Percentiles rank a stretch among this genome's conserved stretches.
phyloP scores from a whole-genome alignment of 2,797 vertebrate genomes.

The Darevskia mixta region DNA sequence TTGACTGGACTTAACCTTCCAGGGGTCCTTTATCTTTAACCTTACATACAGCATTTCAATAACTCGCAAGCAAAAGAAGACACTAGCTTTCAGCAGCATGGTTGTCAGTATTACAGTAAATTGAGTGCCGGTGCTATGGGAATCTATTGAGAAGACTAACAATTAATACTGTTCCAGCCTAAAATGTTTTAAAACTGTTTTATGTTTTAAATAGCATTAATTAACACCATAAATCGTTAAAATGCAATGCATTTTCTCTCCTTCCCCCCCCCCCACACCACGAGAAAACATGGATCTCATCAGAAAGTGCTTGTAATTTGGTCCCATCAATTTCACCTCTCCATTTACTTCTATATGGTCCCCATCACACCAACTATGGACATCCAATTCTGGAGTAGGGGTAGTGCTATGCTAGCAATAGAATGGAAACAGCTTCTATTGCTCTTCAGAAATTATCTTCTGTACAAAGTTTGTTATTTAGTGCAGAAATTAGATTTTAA shows the following conservation, averaged over 20 bases:
- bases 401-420: not conserved
- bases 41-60: too few species aligned
- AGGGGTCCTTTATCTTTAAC: too few species aligned
- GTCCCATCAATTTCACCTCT: not conserved
- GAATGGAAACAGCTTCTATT: not conserved
- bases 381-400: too few species aligned
- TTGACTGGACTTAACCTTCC: too few species aligned
- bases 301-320: not conserved
- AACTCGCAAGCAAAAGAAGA: not conserved
- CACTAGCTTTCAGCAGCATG: not conserved
- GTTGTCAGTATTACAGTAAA: not conserved
- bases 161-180: not conserved
- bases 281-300: not conserved
- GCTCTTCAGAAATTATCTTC: not conserved
- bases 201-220: not conserved
- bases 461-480: not conserved
- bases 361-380: too few species aligned
- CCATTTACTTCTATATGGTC: not conserved
- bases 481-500: not conserved
- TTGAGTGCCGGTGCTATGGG: not conserved
- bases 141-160: not conserved
- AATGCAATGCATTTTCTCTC: not conserved
- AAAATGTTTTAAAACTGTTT: not conserved
- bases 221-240: not conserved
- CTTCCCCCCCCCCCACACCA: too few species aligned